phyloP scores from a whole-genome alignment of 2,888 invertebrate genomes.

The Diplolepis rosae region DNA sequence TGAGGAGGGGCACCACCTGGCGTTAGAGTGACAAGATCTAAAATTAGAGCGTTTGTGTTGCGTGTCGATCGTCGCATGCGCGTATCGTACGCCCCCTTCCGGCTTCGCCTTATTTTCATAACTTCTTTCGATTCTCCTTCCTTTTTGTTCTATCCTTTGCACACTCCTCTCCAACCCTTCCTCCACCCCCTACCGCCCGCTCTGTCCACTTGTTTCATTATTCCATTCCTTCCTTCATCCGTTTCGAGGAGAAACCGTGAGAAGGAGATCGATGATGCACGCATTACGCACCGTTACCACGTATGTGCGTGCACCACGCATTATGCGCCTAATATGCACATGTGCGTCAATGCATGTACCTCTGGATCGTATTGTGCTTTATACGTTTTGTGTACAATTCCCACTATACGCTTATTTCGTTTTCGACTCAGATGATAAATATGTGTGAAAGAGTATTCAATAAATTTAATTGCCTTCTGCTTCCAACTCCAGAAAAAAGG shows the following conservation, averaged over 20 bases:
- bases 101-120: conserved; percentile 72
- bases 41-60: conserved; percentile 71
- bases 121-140: conserved; percentile 67
- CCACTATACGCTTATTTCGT: neutral
- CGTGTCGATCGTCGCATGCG: conserved; percentile 73
- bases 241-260: conserved; percentile 65
- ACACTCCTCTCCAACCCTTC: conserved; percentile 31
- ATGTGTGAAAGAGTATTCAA: no score
- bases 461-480: no score
- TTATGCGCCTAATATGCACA: conserved; percentile 37
- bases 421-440: neutral
- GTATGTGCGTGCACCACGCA: conserved; percentile 45
- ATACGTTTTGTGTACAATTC: neutral
- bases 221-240: conserved; percentile 36
- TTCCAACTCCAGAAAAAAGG: no score
- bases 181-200: conserved; percentile 29
- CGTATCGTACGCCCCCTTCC: conserved; percentile 72
- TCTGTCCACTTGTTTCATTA: conserved; percentile 45
- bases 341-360: neutral
- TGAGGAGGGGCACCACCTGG: conserved; percentile 66
- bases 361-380: neutral
- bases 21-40: conserved; percentile 73
- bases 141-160: conserved; percentile 36
- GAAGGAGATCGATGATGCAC: conserved; percentile 66
- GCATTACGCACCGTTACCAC: conserved; percentile 53